Evolutionary conservation across 2,888 invertebrate genomes (phyloP).

Genomic region (Salticus scenicus): DNA sequence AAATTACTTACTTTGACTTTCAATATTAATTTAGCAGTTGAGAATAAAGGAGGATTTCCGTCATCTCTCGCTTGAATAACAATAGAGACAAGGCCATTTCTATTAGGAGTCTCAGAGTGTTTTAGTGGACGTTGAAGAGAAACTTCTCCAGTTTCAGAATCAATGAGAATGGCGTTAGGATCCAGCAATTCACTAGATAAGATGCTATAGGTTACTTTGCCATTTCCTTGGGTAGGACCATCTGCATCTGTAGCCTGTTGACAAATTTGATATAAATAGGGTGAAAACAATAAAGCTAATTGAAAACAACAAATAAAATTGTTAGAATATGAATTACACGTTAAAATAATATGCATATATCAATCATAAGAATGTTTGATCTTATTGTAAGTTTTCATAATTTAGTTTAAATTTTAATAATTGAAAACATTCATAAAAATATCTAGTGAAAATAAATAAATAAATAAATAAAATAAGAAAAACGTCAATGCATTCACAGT

Average conservation of each 20-base stretch:
- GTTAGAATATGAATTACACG: too few relatives aligned
- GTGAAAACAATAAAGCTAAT: too few relatives aligned
- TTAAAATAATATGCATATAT: too few relatives aligned
- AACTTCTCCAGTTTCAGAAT: conserved; percentile 81
- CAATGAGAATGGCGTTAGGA: conserved; percentile 77
- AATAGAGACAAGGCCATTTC: conserved; percentile 54
- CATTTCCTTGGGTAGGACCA: conserved; percentile 84
- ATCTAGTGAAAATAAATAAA: too few relatives aligned
- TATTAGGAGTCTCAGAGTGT: conserved; percentile 53
- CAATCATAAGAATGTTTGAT: too few relatives aligned
- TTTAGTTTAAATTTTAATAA: too few relatives aligned
- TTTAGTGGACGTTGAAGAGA: conserved; percentile 72
- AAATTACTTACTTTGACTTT: conserved; percentile 82
- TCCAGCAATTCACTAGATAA: conserved; percentile 82
- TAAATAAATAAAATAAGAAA: too few relatives aligned
- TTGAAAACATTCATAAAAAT: too few relatives aligned
- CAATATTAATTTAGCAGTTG: conserved; percentile 82
- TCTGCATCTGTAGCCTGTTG: conserved; percentile 84
- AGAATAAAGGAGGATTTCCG: conserved; percentile 82
- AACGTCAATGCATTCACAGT: too few relatives aligned
- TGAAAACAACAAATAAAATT: too few relatives aligned
- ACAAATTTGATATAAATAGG: too few relatives aligned
- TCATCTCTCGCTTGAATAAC: conserved; percentile 80
- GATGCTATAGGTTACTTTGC: conserved; percentile 81
- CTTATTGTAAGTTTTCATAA: too few relatives aligned